Evolutionary conservation across 2,797 vertebrate genomes (phyloP).

Genomic region (Pelobates cultripes): DNA sequence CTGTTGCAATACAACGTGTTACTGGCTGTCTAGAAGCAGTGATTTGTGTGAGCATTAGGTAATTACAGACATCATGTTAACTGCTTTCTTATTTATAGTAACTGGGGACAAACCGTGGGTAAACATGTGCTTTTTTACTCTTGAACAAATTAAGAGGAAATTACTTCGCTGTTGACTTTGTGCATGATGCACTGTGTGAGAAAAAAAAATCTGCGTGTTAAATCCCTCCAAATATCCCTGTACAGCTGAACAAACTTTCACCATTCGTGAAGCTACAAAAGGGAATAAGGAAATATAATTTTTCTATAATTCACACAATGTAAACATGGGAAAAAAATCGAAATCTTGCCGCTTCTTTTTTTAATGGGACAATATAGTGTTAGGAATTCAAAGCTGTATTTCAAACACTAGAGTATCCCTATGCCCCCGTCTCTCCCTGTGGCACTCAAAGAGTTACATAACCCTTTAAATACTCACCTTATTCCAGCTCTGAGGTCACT

Average conservation of each 20-base stretch:
- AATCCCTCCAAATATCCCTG: slow-evolving; percentile 62
- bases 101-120: slow-evolving; percentile 2
- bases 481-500: too few relatives aligned
- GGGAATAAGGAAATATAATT: slow-evolving; percentile 58
- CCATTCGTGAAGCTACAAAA: slow-evolving; percentile 63
- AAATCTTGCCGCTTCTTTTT: too few relatives aligned
- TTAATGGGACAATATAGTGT: too few relatives aligned
- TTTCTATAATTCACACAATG: background rate
- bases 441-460: too few relatives aligned
- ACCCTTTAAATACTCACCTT: too few relatives aligned
- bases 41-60: slow-evolving; percentile 6
- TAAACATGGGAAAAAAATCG: background rate
- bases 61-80: background rate
- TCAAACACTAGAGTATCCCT: too few relatives aligned
- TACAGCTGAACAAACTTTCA: slow-evolving; percentile 66
- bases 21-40: background rate
- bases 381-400: too few relatives aligned
- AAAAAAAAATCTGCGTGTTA: slow-evolving; percentile 58
- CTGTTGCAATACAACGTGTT: background rate
- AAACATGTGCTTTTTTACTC: slow-evolving; percentile 28
- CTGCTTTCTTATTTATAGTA: slow-evolving; percentile 3
- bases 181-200: slow-evolving; percentile 62
- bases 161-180: slow-evolving; percentile 66
- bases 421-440: too few relatives aligned
- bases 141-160: slow-evolving; percentile 61